Evolutionary conservation across 1,140 invertebrate genomes (phyloP).

Genomic region (Caenorhabditis tropicalis): DNA sequence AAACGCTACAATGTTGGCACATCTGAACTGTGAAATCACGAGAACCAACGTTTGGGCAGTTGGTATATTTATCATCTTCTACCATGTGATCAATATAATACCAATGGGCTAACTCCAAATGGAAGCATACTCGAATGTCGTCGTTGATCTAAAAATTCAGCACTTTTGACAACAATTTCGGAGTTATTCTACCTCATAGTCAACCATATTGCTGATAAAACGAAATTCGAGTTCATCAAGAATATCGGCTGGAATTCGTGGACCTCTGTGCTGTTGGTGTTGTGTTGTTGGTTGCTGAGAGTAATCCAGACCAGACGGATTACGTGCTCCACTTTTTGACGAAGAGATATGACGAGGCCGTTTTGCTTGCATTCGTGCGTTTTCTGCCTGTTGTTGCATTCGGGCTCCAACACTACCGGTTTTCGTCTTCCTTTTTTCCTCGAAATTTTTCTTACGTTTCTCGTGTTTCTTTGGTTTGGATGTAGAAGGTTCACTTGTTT

Average conservation of each 20-base stretch:
- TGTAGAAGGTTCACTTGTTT: not conserved
- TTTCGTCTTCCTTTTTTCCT: not conserved
- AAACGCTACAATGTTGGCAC: not conserved
- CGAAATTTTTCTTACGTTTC: not conserved
- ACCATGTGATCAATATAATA: conserved; percentile 29
- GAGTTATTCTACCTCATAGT: not conserved
- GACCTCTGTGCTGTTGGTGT: not conserved
- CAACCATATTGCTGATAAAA: conserved; percentile 18
- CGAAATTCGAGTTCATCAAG: conserved; percentile 30
- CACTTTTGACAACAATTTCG: not conserved
- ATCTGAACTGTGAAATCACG: conserved; percentile 7
- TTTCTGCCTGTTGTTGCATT: conserved; percentile 22
- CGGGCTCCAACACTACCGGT: not conserved
- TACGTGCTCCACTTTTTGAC: not conserved
- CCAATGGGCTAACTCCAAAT: conserved; percentile 29
- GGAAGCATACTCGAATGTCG: conserved; percentile 19
- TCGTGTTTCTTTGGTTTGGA: not conserved
- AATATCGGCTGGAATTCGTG: conserved; percentile 2
- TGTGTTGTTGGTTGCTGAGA: not conserved
- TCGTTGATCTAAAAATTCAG: not conserved
- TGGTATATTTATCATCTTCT: not conserved
- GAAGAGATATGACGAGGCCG: not conserved
- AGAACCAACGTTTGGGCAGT: not conserved
- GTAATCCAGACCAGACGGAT: not conserved
- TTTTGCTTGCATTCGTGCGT: not conserved